Base-by-base conservation (phyloP, 2,797 vertebrate species). In the Pempheris klunzingeri region DNA sequence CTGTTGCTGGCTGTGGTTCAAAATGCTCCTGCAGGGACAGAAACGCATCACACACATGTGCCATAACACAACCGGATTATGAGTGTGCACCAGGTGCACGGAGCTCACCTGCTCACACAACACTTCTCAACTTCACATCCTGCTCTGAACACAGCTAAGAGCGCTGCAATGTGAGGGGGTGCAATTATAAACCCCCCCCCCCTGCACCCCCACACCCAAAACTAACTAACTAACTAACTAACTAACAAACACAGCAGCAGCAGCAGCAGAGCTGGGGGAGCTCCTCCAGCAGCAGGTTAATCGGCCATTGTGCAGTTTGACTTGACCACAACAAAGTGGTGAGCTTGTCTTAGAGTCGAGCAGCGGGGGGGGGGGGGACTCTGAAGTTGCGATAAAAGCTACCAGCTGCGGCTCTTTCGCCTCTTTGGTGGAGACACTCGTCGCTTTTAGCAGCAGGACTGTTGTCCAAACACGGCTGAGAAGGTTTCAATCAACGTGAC, bases 311-410 rank as follows among this genome's bases (percentile, higher is more conserved):
- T 86, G 82, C 71, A 80, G 70, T 87, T 75, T 73, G 86, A 89
- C 49, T 77, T 77, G 69, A 92, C 86, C 90, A 92, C 83, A 92
- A 92, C 91, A 92, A 93, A 93, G 89, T 92, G 90, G 87, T 83
- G 82, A 85, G 65, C 14, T 74, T 64, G 82, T 28, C 72, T 87
- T 62, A 41, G 83, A 49, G 39, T 20, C 77, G 72, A 85, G 65
- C 66, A 24, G 72, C 82, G 50, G 69, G 63, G 72, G 71, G 80
- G 58, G 54, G 1, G 73, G 80, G 74, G 84, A 62, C 32, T 1
- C 24, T 4, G 18, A 83, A 90, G 71, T 81, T 85, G 8, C 41
- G 47, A 62, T 28, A 17, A 84, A 84, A 66, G 62, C 30, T 41
- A 0, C 7, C 13, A 8, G 7, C 18, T n/a, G n/a, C n/a, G n/a